Conservation (phyloP, 2,797 vertebrate genomes). For the Neoniphon sammara region DNA sequence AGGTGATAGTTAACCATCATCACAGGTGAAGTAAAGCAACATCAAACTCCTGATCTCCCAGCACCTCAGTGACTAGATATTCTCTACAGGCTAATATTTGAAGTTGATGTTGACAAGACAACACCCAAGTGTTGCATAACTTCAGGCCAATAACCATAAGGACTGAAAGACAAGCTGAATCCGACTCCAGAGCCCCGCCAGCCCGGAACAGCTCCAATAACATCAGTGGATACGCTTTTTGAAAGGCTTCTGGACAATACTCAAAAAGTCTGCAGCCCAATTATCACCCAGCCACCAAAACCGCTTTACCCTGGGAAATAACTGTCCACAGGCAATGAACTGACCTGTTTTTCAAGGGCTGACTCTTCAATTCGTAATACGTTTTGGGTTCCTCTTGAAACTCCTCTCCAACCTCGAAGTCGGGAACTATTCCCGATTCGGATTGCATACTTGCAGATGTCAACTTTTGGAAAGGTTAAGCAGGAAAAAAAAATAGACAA, state of each 20-base stretch:
- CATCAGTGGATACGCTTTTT: slow-evolving; percentile 29
- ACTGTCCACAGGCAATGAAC: slow-evolving; percentile 73
- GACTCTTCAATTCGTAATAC: slow-evolving; percentile 97
- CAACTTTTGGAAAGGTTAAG: slow-evolving; percentile 61
- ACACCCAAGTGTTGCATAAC: slow-evolving; percentile 84
- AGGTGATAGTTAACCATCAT: not conserved
- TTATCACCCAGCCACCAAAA: slow-evolving; percentile 67
- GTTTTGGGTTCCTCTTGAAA: slow-evolving; percentile 96
- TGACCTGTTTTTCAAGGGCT: slow-evolving; percentile 96
- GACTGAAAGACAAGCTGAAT: slow-evolving; percentile 44
- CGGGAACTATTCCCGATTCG: slow-evolving; percentile 95
- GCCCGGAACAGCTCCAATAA: slow-evolving; percentile 19
- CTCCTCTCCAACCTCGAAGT: slow-evolving; percentile 95
- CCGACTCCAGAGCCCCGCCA: slow-evolving; percentile 31
- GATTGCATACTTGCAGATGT: slow-evolving; percentile 88
- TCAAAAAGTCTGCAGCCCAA: slow-evolving; percentile 38
- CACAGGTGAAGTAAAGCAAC: slow-evolving; percentile 29
- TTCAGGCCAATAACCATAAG: slow-evolving; percentile 61
- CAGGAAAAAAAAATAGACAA: slow-evolving; percentile 33
- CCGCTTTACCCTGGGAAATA: slow-evolving; percentile 71
- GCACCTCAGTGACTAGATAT: slow-evolving; percentile 8
- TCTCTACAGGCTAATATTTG: slow-evolving; percentile 76
- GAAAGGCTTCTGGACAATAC: slow-evolving; percentile 16
- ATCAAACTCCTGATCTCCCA: slow-evolving; percentile 50
- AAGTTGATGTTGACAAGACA: slow-evolving; percentile 81